These are phyloP conservation scores for Meiosimyza platycephala DNA, from an alignment of 2,888 invertebrate species.

Conservation along the genomic window DNA sequence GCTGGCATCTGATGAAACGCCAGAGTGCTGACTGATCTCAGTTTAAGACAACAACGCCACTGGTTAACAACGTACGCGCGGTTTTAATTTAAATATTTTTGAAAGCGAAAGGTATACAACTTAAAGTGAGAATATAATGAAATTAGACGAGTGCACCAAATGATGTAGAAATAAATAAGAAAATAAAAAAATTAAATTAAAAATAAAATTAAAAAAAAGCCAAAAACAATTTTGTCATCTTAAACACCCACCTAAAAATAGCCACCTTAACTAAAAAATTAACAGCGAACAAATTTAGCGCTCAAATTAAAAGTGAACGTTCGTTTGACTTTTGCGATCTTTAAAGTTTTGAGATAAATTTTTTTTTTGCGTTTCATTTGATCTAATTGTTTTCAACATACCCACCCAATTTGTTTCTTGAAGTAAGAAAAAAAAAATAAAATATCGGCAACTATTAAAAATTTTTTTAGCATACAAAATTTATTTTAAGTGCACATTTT, in stretches of 20 bases:
- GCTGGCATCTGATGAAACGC: conserved; percentile 1
- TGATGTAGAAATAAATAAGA: not conserved
- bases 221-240: not conserved
- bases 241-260: no score
- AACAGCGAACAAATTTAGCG: not conserved
- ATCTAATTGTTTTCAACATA: no score
- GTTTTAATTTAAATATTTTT: conserved; percentile 13
- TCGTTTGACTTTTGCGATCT: not conserved
- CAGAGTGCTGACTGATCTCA: conserved; percentile 48
- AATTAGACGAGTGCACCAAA: not conserved
- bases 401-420: no score
- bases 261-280: not conserved
- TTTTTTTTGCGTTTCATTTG: not conserved
- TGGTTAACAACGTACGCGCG: conserved; percentile 51
- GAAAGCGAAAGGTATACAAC: not conserved
- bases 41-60: conserved; percentile 52
- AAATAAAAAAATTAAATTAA: not conserved
- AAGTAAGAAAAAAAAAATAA: no score
- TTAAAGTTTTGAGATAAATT: not conserved
- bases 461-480: no score
- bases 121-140: not conserved
- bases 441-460: no score
- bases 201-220: not conserved
- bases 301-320: not conserved
- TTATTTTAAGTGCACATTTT: no score